Evolutionary conservation across 2,888 invertebrate genomes (phyloP).

Genomic region (Congeria kusceri): DNA sequence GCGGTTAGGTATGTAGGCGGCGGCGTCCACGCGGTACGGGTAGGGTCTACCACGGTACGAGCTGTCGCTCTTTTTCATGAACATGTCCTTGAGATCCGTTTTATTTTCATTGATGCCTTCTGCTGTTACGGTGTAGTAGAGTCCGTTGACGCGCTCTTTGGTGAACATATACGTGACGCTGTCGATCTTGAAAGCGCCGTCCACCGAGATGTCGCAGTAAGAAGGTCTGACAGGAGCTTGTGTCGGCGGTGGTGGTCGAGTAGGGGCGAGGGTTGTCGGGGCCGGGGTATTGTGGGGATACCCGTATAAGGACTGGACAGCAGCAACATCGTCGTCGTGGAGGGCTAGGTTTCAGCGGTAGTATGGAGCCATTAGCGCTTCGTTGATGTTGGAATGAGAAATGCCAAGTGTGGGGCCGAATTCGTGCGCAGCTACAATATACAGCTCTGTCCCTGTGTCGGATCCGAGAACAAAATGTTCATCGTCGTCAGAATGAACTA

Average conservation of each 20-base stretch:
- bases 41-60: slow-evolving; percentile 19
- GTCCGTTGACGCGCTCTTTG: slow-evolving; percentile 7
- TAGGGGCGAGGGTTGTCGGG: slow-evolving; percentile 28
- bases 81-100: slow-evolving; percentile 37
- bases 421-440: slow-evolving; percentile 61
- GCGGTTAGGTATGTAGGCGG: slow-evolving; percentile 41
- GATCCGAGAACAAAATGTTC: slow-evolving; percentile 44
- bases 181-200: slow-evolving; percentile 36
- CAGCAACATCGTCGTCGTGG: slow-evolving; percentile 50
- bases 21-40: slow-evolving; percentile 54
- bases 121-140: slow-evolving; percentile 26
- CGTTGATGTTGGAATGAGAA: slow-evolving; percentile 51
- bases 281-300: neutral
- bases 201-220: slow-evolving; percentile 37
- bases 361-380: slow-evolving; percentile 59
- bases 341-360: slow-evolving; percentile 52
- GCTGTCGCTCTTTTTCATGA: slow-evolving; percentile 3
- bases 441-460: slow-evolving; percentile 48
- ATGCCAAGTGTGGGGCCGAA: slow-evolving; percentile 63
- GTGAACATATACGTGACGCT: slow-evolving; percentile 35
- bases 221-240: slow-evolving; percentile 8
- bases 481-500: slow-evolving; percentile 59
- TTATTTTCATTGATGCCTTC: slow-evolving; percentile 26
- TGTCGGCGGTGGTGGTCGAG: slow-evolving; percentile 17
- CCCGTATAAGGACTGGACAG: slow-evolving; percentile 50